Base-by-base conservation (phyloP, 1,140 invertebrate species). In the Drosophila pseudoobscura region DNA sequence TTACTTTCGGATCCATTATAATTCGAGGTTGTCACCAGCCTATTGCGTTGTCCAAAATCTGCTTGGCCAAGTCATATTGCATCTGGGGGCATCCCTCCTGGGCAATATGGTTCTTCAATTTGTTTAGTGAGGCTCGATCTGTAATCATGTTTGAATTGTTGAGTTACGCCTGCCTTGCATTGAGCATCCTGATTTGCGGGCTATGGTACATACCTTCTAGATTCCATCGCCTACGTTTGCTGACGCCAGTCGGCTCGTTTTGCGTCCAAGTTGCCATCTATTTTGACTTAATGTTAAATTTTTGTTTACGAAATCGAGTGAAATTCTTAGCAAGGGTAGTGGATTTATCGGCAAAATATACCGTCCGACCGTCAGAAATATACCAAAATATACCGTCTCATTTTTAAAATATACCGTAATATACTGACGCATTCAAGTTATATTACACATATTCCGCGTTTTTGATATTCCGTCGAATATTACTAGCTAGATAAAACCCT, bases 11-110 rank as follows among this genome's bases (percentile, higher is more conserved):
- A 17, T n/a, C 3, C 15, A 2, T 0, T 15, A 8, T 7, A 3
- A 13, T 5, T 39, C 11, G 11, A 3, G 3, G 0, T 13, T 49
- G 47, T 24, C 54, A 71, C 89, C 74, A 91, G 94, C 94, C 94
- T 68, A 92, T 92, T 61, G 89, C 87, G 64, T 94, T 93, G 39
- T 94, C 92, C n/a, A 95, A 91, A 31, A 95, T 87, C 73, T 94
- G 92, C 65, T 94, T 94, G 13, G 94, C 95, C 59, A 95, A 90
- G 60, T 94, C 93, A 62, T 95, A 93, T 91, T 95, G 95, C 43
- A 94, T 94, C 66, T 95, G 94, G 0, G 94, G 93, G 82, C 94
- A 95, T 13, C 94, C 95, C 84, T 95, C 95, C 76, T 95, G 94
- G 7, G 94, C 94, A 55, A 95, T 83, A 68, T 94, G 93, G 65